Conservation (phyloP, 2,888 invertebrate genomes). For the Zelleria hepariella region DNA sequence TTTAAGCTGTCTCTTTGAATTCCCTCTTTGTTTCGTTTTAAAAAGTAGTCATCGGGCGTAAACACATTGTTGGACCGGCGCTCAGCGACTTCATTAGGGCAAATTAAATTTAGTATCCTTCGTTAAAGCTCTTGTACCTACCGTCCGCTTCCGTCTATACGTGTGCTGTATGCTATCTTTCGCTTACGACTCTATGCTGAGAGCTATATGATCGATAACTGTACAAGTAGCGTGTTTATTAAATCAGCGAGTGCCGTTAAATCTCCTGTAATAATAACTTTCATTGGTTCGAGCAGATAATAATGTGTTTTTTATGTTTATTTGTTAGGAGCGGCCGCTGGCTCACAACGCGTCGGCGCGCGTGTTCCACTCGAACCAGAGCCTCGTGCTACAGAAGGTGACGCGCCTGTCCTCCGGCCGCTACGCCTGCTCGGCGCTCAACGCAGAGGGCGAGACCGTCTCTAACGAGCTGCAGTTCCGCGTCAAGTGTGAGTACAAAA, state of each 20-base stretch:
- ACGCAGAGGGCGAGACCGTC: conserved; percentile 88
- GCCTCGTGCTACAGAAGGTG: conserved; percentile 91
- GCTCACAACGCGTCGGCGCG: conserved; percentile 90
- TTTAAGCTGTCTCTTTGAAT: conserved; percentile 32
- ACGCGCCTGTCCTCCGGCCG: conserved; percentile 87
- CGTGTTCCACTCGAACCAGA: conserved; percentile 92
- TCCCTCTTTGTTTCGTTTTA: conserved; percentile 21
- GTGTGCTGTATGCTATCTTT: too few relatives aligned
- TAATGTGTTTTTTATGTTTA: conserved; percentile 1
- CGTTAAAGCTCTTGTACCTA: conserved; percentile 11
- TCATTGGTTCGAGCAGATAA: background rate
- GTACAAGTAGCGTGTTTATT: too few relatives aligned
- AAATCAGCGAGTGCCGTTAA: too few relatives aligned
- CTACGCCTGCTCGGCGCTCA: conserved; percentile 90
- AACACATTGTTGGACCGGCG: conserved; percentile 23
- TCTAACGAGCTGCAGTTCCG: conserved; percentile 88
- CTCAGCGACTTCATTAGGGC: conserved; percentile 35
- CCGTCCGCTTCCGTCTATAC: conserved; percentile 4
- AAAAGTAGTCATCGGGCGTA: conserved; percentile 28
- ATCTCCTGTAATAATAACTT: too few relatives aligned
- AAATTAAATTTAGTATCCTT: conserved; percentile 29
- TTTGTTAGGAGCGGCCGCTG: conserved; percentile 78
- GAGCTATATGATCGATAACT: too few relatives aligned
- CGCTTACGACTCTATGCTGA: too few relatives aligned
- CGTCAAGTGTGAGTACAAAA: conserved; percentile 92